Base-by-base conservation (phyloP, 2,113 vertebrate species). In the Petrocephalus microphthalmus region DNA sequence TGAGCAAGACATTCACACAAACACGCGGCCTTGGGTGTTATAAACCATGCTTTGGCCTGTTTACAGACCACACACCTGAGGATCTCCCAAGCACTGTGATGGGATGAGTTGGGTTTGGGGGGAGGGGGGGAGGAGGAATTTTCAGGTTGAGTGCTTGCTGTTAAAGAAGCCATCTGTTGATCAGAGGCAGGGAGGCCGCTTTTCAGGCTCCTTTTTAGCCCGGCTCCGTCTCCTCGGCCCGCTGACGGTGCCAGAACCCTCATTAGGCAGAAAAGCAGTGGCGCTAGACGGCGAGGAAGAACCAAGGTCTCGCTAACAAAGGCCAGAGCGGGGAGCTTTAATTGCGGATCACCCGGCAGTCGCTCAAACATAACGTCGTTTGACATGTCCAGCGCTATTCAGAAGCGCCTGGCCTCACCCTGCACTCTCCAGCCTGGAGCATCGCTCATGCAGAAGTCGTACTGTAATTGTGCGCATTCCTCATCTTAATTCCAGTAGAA, bases 141-240 rank as follows among this genome's bases (percentile, higher is more conserved):
- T 93, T 93, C 91, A 92, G 93, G 92, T 92, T 92, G 92, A 92
- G 87, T 91, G 90, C 90, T 89, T 88, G 88, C 92, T 88, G 90
- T 91, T 92, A 93, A 91, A 91, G 90, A 89, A 91, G 92, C 93
- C 92, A 93, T 93, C 93, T 93, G 93, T 91, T 92, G 91, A 91
- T 91, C 89, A 89, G 87, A 86, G 88, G 81, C 86, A 56, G 87
- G 89, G 83, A 87, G 88, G 86, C n/a, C 87, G 83, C 89, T 74
- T 90, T 89, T 91, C 87, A 90, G 60, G 47, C 15, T 37, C 88
- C 86, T 56, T 87, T 89, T 86, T 81, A 60, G 86, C 64, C 8
- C n/a, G 29, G 51, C 67, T 78, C 87, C 25, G 19, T 86, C 51
- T 5, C 84, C 86, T 25, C 6, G 71, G 60, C 53, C 82, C 83